Evolutionary conservation across 2,888 invertebrate genomes (phyloP).

Genomic region (Torymus auratus): DNA sequence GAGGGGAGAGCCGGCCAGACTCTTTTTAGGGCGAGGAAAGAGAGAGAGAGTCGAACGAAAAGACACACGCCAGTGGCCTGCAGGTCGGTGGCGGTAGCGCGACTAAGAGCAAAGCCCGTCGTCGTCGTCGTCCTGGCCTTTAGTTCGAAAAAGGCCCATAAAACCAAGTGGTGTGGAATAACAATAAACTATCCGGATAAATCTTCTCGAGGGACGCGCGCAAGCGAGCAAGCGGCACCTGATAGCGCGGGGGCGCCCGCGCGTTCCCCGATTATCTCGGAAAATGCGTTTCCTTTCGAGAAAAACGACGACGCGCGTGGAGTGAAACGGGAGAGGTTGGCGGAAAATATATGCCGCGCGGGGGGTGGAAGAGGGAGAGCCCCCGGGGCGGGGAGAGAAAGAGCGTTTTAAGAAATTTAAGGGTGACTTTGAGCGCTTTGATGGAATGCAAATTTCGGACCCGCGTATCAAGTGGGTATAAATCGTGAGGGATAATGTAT

Average conservation of each 20-base stretch:
- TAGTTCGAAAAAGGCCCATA: slow-evolving; percentile 68
- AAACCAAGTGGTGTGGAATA: slow-evolving; percentile 73
- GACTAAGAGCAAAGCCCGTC: slow-evolving; percentile 40
- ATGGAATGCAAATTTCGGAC: slow-evolving; percentile 19
- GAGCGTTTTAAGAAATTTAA: slow-evolving; percentile 20
- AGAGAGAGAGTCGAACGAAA: neutral
- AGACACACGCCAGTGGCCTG: slow-evolving; percentile 10
- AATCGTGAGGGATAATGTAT: neutral
- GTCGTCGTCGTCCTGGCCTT: slow-evolving; percentile 48
- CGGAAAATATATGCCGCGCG: slow-evolving; percentile 55
- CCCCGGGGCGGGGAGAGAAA: neutral
- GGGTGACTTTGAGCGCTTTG: slow-evolving; percentile 7
- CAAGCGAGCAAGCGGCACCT: slow-evolving; percentile 32
- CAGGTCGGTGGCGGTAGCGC: slow-evolving; percentile 22
- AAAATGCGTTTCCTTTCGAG: slow-evolving; percentile 71
- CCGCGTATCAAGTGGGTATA: neutral
- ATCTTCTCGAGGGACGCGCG: slow-evolving; percentile 69
- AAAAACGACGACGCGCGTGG: slow-evolving; percentile 47
- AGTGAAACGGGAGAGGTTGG: slow-evolving; percentile 43
- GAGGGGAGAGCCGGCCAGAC: neutral
- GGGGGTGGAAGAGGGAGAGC: neutral
- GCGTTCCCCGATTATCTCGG: slow-evolving; percentile 69
- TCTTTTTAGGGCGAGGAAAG: slow-evolving; percentile 5
- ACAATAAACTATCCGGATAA: slow-evolving; percentile 74
- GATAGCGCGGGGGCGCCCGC: slow-evolving; percentile 35